These are phyloP conservation scores for Seira ritae DNA, from an alignment of 2,888 invertebrate species.

Conservation along the genomic window DNA sequence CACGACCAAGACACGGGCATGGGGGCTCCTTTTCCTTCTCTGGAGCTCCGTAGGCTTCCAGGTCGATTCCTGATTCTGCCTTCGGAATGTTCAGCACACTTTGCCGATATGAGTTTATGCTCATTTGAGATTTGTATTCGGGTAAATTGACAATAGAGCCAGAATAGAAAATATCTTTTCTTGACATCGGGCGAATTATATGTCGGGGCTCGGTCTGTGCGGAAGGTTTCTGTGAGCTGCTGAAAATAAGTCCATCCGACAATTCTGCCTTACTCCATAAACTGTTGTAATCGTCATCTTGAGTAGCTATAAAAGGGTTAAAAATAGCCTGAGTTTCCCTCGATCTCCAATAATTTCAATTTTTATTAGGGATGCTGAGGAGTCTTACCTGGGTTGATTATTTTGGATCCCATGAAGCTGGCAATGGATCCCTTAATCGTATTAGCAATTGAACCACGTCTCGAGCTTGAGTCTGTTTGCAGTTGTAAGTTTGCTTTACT, in stretches of 20 bases:
- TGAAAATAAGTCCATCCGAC: slow-evolving; percentile 71
- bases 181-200: slow-evolving; percentile 92
- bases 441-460: slow-evolving; percentile 64
- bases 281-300: slow-evolving; percentile 72
- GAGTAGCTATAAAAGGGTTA: slow-evolving; percentile 44
- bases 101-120: slow-evolving; percentile 91
- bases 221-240: slow-evolving; percentile 67
- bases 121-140: slow-evolving; percentile 94
- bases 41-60: slow-evolving; percentile 59
- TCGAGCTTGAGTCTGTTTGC: slow-evolving; percentile 21
- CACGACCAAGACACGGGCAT: slow-evolving; percentile 66
- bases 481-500: slow-evolving; percentile 70
- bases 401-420: slow-evolving; percentile 63
- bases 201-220: slow-evolving; percentile 78
- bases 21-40: slow-evolving; percentile 48
- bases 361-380: not conserved
- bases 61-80: slow-evolving; percentile 66
- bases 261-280: slow-evolving; percentile 74
- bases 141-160: slow-evolving; percentile 95
- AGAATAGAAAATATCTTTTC: slow-evolving; percentile 98
- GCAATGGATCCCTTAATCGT: slow-evolving; percentile 57
- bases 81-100: slow-evolving; percentile 92
- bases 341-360: no score
- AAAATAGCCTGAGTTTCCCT: no score
- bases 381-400: slow-evolving; percentile 55